phyloP scores from a whole-genome alignment of 2,888 invertebrate species.

The Conops quadrifasciatus region DNA sequence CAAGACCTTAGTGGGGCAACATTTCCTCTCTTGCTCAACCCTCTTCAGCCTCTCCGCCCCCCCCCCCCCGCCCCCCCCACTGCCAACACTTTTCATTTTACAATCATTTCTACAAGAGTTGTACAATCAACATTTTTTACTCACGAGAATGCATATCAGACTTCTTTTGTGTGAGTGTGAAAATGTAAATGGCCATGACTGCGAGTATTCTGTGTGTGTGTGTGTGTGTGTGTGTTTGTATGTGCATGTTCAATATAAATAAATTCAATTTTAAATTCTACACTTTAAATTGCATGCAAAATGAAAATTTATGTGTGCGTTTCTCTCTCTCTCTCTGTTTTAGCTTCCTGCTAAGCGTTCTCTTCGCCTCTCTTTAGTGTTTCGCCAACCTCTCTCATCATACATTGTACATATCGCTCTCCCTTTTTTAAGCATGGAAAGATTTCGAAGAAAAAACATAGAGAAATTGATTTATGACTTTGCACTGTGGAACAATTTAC shows the following conservation, averaged over 20 bases:
- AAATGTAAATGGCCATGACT: too few species aligned
- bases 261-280: constrained; percentile 34
- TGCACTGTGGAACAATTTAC: constrained; percentile 15
- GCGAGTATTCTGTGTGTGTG: background rate
- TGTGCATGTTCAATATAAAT: constrained; percentile 20
- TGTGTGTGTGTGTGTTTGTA: constrained; percentile 2
- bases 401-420: too few species aligned
- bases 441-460: background rate
- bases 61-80: too few species aligned
- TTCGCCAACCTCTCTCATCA: too few species aligned
- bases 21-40: background rate
- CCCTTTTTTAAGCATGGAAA: too few species aligned
- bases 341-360: background rate
- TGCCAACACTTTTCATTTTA: background rate
- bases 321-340: too few species aligned
- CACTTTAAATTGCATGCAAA: constrained; percentile 33
- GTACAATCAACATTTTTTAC: too few species aligned
- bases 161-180: too few species aligned
- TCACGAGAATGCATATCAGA: too few species aligned
- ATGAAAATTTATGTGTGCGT: constrained; percentile 28
- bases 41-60: background rate
- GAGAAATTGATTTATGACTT: constrained; percentile 17
- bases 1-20: too few species aligned
- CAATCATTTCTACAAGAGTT: too few species aligned
- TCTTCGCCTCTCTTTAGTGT: background rate